Conservation (phyloP, 2,797 vertebrate genomes). For the Spea hammondii region DNA sequence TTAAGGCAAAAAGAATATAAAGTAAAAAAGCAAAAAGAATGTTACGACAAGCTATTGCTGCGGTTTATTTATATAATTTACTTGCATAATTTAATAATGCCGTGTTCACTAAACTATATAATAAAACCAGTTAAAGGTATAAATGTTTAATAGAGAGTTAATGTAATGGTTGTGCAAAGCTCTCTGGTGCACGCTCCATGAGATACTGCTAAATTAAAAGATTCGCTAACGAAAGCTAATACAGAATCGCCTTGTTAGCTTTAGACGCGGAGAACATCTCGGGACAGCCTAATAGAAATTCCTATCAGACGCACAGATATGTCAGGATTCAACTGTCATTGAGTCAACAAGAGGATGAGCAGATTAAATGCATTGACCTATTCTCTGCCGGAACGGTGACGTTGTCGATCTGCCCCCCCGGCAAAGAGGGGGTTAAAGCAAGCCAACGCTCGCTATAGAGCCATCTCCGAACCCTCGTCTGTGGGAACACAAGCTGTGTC, state of each 20-base stretch:
- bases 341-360: conserved; percentile 53
- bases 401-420: not conserved
- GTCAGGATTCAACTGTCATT: conserved; percentile 56
- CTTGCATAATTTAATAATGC: not conserved
- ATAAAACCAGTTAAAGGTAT: not conserved
- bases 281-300: conserved; percentile 54
- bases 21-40: not conserved
- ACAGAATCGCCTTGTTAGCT: conserved; percentile 5
- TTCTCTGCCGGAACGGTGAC: not conserved
- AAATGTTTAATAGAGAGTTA: conserved; percentile 3
- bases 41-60: not conserved
- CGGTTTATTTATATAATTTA: not conserved
- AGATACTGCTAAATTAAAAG: not conserved
- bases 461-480: not conserved
- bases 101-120: not conserved
- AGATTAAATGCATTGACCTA: conserved; percentile 30
- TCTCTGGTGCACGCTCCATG: not conserved
- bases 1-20: not conserved
- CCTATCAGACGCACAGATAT: conserved; percentile 49
- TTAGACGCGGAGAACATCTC: conserved; percentile 39
- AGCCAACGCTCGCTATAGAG: not conserved
- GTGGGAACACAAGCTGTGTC: not conserved
- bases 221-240: not conserved
- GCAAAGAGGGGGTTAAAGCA: not conserved
- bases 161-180: not conserved